These are phyloP conservation scores for Xanthorhoe spadicearia DNA, from an alignment of 2,888 invertebrate species.

Conservation along the genomic window DNA sequence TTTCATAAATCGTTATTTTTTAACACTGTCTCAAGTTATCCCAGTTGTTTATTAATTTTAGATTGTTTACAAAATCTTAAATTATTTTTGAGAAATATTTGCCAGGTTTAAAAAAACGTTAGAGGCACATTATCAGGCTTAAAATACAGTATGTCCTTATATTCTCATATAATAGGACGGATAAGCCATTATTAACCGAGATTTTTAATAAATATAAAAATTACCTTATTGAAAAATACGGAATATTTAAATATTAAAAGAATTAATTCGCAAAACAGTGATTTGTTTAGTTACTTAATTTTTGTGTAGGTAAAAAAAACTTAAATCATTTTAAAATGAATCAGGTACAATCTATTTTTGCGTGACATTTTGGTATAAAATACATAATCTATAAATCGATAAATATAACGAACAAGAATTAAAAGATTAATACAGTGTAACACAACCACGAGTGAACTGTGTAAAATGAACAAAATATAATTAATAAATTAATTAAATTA, in stretches of 20 bases:
- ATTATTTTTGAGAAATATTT: constrained; percentile 50
- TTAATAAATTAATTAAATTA: constrained; percentile 12
- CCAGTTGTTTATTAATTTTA: background rate
- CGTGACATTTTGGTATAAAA: constrained; percentile 60
- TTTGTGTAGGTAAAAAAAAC: constrained; percentile 1
- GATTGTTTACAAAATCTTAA: background rate
- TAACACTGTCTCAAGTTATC: background rate
- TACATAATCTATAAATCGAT: constrained; percentile 30
- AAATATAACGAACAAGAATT: constrained; percentile 37
- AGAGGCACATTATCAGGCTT: constrained; percentile 79
- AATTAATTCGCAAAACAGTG: background rate
- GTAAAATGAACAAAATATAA: constrained; percentile 34
- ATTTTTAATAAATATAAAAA: background rate
- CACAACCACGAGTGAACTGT: constrained; percentile 81
- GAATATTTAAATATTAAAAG: background rate
- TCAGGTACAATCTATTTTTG: constrained; percentile 57
- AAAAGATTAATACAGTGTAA: constrained; percentile 45
- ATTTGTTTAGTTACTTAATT: background rate
- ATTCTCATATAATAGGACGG: constrained; percentile 67
- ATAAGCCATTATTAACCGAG: constrained; percentile 60
- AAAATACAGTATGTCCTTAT: constrained; percentile 49
- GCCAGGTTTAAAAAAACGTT: constrained; percentile 61
- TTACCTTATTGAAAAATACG: background rate
- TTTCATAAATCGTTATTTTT: background rate
- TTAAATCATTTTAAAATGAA: constrained; percentile 32